phyloP scores from a whole-genome alignment of 2,113 vertebrate genomes.

The Calonectris borealis region DNA sequence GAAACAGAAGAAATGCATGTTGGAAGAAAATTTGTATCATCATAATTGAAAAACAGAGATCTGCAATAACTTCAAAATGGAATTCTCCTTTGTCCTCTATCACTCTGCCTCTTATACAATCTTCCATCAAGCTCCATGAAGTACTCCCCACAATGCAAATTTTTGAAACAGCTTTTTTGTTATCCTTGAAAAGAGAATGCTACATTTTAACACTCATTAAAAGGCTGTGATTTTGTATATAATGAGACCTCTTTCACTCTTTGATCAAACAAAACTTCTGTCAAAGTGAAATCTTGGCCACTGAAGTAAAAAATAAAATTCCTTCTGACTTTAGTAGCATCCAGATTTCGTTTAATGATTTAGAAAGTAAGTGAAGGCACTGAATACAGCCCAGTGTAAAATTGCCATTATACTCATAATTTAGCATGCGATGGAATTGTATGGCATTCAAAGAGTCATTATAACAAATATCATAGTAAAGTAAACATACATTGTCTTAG shows the following conservation, averaged over 20 bases:
- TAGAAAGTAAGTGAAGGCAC: neutral
- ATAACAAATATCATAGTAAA: slow-evolving; percentile 42
- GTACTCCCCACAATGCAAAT: neutral
- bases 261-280: neutral
- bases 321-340: neutral
- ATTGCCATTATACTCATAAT: neutral
- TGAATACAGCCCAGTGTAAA: neutral
- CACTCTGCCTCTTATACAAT: neutral
- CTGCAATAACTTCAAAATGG: neutral
- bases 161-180: neutral
- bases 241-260: neutral
- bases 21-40: neutral
- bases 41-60: neutral
- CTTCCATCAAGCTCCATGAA: neutral
- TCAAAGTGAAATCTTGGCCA: neutral
- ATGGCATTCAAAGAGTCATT: neutral
- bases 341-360: neutral
- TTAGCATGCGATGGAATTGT: neutral
- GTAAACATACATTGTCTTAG: slow-evolving; percentile 14
- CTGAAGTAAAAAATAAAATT: neutral
- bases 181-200: neutral
- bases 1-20: neutral
- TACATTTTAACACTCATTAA: neutral
- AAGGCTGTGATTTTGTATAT: neutral
- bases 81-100: neutral